These are phyloP conservation scores for Theretra japonica DNA, from an alignment of 2,888 invertebrate species.

Conservation along the genomic window DNA sequence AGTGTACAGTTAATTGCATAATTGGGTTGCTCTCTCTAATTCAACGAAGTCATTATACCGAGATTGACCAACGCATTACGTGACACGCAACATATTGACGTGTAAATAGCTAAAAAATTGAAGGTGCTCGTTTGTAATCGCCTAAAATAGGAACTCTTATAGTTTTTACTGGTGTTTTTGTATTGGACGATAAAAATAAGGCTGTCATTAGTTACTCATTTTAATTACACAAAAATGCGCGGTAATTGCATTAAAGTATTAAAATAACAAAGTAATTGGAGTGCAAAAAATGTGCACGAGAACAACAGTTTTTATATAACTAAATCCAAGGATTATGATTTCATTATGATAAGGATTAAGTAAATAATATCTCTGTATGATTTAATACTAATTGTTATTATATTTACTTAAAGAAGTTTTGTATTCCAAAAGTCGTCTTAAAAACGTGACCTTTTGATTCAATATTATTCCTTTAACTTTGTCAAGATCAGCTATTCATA, in stretches of 20 bases:
- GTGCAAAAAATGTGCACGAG: background rate
- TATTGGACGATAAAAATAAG: background rate
- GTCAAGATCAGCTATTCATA: slow-evolving; percentile 6
- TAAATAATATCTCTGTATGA: background rate
- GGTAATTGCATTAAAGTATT: slow-evolving; percentile 8
- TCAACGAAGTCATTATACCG: slow-evolving; percentile 40
- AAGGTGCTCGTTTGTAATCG: background rate
- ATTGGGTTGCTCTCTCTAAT: slow-evolving; percentile 46
- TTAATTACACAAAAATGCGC: slow-evolving; percentile 19
- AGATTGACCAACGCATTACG: slow-evolving; percentile 40
- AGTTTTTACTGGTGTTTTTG: background rate
- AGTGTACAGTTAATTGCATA: slow-evolving; percentile 39
- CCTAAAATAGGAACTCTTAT: background rate
- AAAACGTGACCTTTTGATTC: slow-evolving; percentile 1
- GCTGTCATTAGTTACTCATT: background rate
- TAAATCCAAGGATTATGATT: background rate
- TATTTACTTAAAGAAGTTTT: background rate
- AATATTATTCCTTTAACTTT: background rate
- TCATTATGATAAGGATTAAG: background rate
- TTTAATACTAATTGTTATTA: background rate
- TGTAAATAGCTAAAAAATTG: slow-evolving; percentile 33
- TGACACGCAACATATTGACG: slow-evolving; percentile 29
- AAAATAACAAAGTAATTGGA: background rate
- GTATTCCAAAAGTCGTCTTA: background rate
- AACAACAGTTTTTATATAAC: background rate